Evolutionary conservation across 2,888 invertebrate genomes (phyloP), one percentile per base, ranked within the genome.

Genomic region (Esperia sulphurella): DNA sequence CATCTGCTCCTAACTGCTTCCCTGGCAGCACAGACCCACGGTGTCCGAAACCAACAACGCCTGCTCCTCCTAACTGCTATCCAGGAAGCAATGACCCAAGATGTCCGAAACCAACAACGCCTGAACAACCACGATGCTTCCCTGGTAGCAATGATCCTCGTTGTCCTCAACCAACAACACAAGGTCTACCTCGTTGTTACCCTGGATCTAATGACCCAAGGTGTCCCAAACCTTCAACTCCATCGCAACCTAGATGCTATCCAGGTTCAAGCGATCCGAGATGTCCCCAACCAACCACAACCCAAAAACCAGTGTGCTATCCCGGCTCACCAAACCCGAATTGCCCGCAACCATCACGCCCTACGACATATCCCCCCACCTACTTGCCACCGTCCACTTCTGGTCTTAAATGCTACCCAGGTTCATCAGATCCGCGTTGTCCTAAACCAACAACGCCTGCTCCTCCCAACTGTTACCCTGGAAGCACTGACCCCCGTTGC

Each of bases 141-240:
- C 72, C 72, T 12, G 81, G 76, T 12, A 69, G 73, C 8, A 65
- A 59, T 8, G 84, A 89, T 55, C 78, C 79, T 0, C 60, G 79
- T 9, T 79, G 79, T 46, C 65, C 68, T 14, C 41, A 51, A 42
- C 54, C 57, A 0, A 54, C 59, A 0, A 54, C 57, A 14, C 58
- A 65, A 0, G 48, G 51, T 4, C 64, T 53, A 62, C 54, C 73
- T 58, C 48, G 55, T 52, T 53, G 58, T 46, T 58, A 54, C 46
- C 58, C 60, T 10, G 58, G 58, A 1, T 50, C 52, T 8, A 54
- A 38, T 10, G 75, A 77, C 53, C 69, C 68, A 1, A 48, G 67
- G 14, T 75, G 58, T 41, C 61, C 53, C 30, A 47, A 51, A 49
- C 64, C 56, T n/a, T n/a, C n/a, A 7, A 63, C 71, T 8, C 58